phyloP scores from a whole-genome alignment of 2,888 invertebrate species.

The Stratiomys singularior region DNA sequence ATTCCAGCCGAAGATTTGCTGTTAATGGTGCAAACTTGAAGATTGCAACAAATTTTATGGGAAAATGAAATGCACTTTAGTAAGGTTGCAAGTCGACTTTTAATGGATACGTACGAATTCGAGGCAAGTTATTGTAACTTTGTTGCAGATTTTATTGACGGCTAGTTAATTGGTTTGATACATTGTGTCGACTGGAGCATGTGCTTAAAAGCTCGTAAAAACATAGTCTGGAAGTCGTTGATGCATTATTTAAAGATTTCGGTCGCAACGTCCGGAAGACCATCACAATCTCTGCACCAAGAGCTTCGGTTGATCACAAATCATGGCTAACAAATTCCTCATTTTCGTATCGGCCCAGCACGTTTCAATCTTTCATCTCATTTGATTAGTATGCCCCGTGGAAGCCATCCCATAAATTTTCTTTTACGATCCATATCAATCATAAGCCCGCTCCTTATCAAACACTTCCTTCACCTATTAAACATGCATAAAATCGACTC shows the following conservation, averaged over 20 bases:
- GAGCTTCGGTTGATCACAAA: no score
- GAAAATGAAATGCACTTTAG: constrained; percentile 24
- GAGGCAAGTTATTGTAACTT: neutral
- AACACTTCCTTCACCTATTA: neutral
- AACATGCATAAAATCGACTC: neutral
- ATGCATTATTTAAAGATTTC: no score
- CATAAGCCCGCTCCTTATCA: neutral
- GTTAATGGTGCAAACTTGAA: constrained; percentile 15
- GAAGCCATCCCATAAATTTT: no score
- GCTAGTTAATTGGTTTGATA: neutral
- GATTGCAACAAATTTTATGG: constrained; percentile 28
- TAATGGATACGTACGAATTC: constrained; percentile 13
- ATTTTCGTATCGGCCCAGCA: neutral
- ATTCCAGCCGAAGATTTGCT: neutral
- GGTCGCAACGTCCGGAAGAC: no score
- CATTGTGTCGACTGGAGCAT: neutral
- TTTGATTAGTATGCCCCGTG: no score
- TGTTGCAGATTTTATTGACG: constrained; percentile 9
- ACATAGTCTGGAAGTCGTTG: no score
- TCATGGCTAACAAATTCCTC: neutral
- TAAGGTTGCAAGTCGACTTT: neutral
- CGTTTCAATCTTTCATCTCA: neutral
- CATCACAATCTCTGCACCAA: no score
- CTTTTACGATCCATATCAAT: neutral
- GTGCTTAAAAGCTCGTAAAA: neutral